phyloP scores from a whole-genome alignment of 2,888 invertebrate species.

The Tipula unca region DNA sequence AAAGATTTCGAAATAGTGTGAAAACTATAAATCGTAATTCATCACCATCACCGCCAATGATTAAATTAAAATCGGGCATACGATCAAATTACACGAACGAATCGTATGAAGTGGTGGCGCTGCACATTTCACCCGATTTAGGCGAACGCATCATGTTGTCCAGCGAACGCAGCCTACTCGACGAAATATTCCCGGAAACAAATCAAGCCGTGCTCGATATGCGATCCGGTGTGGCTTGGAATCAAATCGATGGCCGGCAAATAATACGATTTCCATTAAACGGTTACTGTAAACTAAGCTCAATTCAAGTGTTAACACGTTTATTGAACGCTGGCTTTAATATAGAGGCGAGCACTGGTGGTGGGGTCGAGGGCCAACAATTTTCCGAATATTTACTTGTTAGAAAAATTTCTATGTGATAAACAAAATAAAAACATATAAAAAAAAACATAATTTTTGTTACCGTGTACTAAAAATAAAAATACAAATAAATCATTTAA shows the following conservation, averaged over 20 bases:
- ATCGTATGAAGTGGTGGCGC: slow-evolving; percentile 66
- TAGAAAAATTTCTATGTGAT: slow-evolving; percentile 45
- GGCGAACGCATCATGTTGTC: slow-evolving; percentile 75
- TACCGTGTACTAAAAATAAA: background rate
- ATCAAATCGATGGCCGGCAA: slow-evolving; percentile 69
- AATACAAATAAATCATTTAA: background rate
- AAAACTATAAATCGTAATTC: slow-evolving; percentile 38
- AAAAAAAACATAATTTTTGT: background rate
- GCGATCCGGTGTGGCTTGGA: slow-evolving; percentile 71
- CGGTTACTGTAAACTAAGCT: slow-evolving; percentile 82
- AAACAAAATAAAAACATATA: slow-evolving; percentile 24
- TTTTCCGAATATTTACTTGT: slow-evolving; percentile 83
- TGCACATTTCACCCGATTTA: slow-evolving; percentile 72
- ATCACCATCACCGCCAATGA: slow-evolving; percentile 39
- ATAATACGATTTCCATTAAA: slow-evolving; percentile 79
- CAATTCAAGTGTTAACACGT: slow-evolving; percentile 78
- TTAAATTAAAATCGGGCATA: slow-evolving; percentile 34
- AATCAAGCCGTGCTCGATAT: slow-evolving; percentile 72
- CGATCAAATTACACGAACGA: slow-evolving; percentile 36
- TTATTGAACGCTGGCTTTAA: slow-evolving; percentile 69
- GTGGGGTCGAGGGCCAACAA: slow-evolving; percentile 81
- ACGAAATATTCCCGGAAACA: slow-evolving; percentile 69
- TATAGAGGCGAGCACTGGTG: slow-evolving; percentile 75
- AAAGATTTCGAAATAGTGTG: slow-evolving; percentile 58
- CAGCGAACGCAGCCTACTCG: slow-evolving; percentile 65